Base-by-base conservation (phyloP, 2,888 invertebrate species). In the Megaustenia siamemsis region DNA sequence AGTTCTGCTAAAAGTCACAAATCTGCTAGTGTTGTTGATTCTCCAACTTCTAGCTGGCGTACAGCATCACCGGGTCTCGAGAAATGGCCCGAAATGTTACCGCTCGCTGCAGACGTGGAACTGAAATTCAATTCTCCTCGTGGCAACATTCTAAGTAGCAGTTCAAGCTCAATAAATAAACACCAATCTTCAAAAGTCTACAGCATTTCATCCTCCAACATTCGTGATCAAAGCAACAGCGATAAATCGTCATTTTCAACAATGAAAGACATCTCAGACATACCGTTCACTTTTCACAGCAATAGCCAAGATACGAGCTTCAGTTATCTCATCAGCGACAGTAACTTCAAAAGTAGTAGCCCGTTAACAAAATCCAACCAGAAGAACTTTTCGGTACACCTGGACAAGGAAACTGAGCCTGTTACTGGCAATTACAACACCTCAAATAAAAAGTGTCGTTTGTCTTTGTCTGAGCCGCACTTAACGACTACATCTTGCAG, bases 231-330 rank as follows among this genome's bases (percentile, higher is more conserved):
- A 18, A 73, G 73, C 73, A 49, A 73, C 2, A 32, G 49, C 15
- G 49, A 73, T 1, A 49, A 10, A n/a, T 82, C 82, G 1, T 71
- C 82, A 1, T 53, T 73, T 40, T 82, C 82, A 49, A 82, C 82
- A 18, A 82, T 82, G 82, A 53, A 60, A 56, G 73, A 71, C 32
- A 82, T 82, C 28, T 71, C 82, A 10, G 82, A 82, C 18, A 24
- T 82, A 4, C 82, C 82, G 0, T 82, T 69, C 73, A 73, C 71
- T 24, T 73, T 53, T 60, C 15, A 28, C 4, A 82, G 82, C 28
- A 45, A n/a, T 18, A 69, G 45, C 21, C 60, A 60, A 3, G 43
- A 35, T 10, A 28, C 24, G 21, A 24, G 35, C 24, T 68, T 40
- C 38, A 80, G 38, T 21, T 69, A n/a, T 32, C n/a, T 80, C 1